Base-by-base conservation (phyloP, 2,797 vertebrate genomes). In the Picus viridis region DNA sequence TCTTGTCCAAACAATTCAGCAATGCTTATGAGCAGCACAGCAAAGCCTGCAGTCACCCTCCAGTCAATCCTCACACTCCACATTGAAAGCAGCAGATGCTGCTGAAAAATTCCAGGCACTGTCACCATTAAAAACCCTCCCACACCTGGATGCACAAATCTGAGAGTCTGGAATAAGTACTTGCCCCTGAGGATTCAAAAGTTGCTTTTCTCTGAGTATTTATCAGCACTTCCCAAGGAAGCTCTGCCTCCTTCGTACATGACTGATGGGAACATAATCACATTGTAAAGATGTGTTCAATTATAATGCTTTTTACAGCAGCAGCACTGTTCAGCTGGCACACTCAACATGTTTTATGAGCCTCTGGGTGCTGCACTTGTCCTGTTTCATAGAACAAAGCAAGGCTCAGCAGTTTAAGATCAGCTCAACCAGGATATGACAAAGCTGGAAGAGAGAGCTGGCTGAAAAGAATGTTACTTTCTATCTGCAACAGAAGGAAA, bases 291-390 rank as follows among this genome's bases (percentile, higher is more conserved):
- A 75, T 70, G 57, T 62, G 53, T 78, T 82, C 49, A 86, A 2
- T 73, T 83, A 47, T n/a, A 59, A 56, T 70, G 70, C 64, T 81
- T 88, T 75, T 76, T 70, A 18, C 53, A 49, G 43, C 79, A 67
- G 59, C 41, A 76, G 45, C 4, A 0, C 68, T 47, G 8, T 64
- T 59, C 71, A 81, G 51, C 71, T 59, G 73, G 68, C 64, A 74
- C 51, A 51, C 36, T 53, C 1, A 5, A 67, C n/a, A 17, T 22
- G 45, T 76, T 90, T 90, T 88, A 81, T 67, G 89, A 81, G 61
- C 39, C 82, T 94, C 76, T 75, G 39, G 39, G 70, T 92, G 79
- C 82, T 90, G 64, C 72, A 67, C 30, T 94, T 89, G 89, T 59
- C 78, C 84, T 83, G n/a, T 72, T 69, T 72, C 82, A 41, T 8